phyloP scores from a whole-genome alignment of 2,797 vertebrate species.

The Anguilla pacifica region DNA sequence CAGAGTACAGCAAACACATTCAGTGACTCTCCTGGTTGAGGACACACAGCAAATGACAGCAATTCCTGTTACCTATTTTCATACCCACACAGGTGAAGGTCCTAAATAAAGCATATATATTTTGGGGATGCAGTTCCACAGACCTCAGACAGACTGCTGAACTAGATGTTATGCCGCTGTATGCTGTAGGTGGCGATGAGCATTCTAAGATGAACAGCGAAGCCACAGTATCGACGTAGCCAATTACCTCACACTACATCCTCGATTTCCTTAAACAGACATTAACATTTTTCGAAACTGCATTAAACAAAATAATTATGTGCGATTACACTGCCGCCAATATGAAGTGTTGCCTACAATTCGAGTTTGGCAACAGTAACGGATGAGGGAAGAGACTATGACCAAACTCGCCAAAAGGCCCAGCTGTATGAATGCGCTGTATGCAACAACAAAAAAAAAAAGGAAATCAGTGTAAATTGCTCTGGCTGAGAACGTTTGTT shows the following conservation, averaged over 20 bases:
- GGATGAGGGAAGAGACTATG: no score
- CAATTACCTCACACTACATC: not conserved
- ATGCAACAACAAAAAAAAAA: no score
- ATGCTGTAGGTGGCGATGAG: no score
- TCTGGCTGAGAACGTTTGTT: no score
- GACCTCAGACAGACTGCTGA: not conserved
- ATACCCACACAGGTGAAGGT: not conserved
- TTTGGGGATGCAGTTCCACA: not conserved
- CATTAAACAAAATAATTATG: not conserved
- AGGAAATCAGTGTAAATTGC: no score
- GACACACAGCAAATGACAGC: not conserved
- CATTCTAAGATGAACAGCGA: not conserved
- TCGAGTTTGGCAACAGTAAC: not conserved
- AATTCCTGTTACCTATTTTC: not conserved
- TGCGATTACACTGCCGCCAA: not conserved
- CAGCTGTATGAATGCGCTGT: no score
- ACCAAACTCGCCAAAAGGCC: no score
- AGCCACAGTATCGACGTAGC: not conserved
- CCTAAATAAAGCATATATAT: not conserved
- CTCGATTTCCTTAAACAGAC: not conserved
- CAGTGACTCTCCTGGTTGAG: not conserved
- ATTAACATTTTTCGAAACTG: not conserved
- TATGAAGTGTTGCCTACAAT: not conserved
- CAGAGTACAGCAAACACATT: not conserved
- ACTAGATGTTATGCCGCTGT: not conserved